A percentile compares a stretch with the other conserved stretches of the same genome.
Conservation (phyloP, 2,797 vertebrate genomes). For the Tamandua tetradactyla region DNA sequence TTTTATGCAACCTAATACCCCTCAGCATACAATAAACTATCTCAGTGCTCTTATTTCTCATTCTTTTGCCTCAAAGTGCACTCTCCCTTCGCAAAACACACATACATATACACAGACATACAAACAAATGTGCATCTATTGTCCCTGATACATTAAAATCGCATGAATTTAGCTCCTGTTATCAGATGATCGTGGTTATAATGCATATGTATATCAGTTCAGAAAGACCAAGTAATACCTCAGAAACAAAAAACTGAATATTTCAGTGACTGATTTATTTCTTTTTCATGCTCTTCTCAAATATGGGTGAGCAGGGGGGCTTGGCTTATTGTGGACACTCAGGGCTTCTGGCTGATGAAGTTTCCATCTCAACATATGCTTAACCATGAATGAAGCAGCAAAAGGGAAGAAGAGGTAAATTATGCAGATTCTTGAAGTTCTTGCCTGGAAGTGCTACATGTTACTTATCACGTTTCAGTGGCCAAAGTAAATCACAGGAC, state of each 20-base stretch:
- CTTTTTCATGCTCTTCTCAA: neutral
- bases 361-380: neutral
- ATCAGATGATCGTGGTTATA: neutral
- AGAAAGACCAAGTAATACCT: neutral
- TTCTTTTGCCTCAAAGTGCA: neutral
- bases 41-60: neutral
- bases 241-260: neutral
- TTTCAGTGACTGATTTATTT: neutral
- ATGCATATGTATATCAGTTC: neutral
- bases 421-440: neutral
- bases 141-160: neutral
- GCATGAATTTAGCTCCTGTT: neutral
- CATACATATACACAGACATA: neutral
- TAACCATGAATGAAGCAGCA: neutral
- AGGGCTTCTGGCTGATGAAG: neutral
- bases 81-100: neutral
- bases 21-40: neutral
- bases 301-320: neutral
- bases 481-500: neutral
- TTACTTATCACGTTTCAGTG: neutral
- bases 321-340: neutral
- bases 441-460: neutral
- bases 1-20: neutral
- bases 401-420: neutral
- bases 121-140: neutral